phyloP scores from a whole-genome alignment of 1,140 invertebrate species.

The Trinorchestia longiramus region DNA sequence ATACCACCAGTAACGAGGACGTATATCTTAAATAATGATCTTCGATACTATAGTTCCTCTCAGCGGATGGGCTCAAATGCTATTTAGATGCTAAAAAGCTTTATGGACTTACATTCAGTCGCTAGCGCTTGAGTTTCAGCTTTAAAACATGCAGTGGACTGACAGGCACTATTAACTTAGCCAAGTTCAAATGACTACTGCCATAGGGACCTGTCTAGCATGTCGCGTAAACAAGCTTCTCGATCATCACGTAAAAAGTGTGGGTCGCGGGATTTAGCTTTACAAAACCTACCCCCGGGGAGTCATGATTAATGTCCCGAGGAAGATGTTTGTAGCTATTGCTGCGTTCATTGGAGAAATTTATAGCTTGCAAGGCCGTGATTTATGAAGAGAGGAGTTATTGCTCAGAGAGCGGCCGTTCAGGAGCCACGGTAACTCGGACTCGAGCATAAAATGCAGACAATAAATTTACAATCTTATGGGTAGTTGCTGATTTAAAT shows the following conservation, averaged over 20 bases:
- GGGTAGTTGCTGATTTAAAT: neutral
- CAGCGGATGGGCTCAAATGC: too few species aligned
- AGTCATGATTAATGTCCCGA: neutral
- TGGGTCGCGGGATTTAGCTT: neutral
- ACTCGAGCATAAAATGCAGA: neutral
- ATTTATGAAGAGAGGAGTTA: neutral
- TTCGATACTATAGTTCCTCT: too few species aligned
- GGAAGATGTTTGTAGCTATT: slow-evolving; percentile 8
- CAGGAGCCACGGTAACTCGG: neutral
- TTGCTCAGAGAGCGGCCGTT: neutral
- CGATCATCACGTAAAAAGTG: neutral
- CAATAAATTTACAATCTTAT: neutral
- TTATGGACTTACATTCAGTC: neutral
- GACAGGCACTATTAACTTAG: too few species aligned
- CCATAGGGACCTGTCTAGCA: neutral
- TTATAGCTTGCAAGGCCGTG: neutral
- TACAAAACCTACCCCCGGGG: neutral
- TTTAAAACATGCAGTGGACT: too few species aligned
- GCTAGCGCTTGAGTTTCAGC: too few species aligned
- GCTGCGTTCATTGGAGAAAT: neutral
- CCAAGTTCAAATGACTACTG: neutral
- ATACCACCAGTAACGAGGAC: too few species aligned
- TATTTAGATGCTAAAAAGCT: neutral
- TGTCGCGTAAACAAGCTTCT: neutral
- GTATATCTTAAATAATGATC: too few species aligned